phyloP scores from a whole-genome alignment of 2,888 invertebrate species.

The Amiota communis region DNA sequence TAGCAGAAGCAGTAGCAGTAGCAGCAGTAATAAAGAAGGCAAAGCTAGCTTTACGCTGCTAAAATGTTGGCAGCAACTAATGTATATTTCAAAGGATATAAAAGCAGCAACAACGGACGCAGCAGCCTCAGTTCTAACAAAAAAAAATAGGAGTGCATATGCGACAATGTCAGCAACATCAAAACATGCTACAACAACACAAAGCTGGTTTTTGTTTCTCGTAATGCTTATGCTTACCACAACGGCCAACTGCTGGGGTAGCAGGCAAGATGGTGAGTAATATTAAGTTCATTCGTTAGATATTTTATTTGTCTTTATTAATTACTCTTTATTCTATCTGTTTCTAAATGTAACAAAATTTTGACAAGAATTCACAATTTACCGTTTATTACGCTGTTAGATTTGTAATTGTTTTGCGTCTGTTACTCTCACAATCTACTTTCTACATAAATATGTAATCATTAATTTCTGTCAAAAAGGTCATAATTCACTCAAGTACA shows the following conservation, averaged over 20 bases:
- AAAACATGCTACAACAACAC: constrained; percentile 51
- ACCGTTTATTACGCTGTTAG: background rate
- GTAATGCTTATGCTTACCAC: constrained; percentile 64
- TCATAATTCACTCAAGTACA: constrained; percentile 64
- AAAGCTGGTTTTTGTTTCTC: constrained; percentile 61
- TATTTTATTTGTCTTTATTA: too few relatives aligned
- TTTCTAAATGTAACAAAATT: constrained; percentile 48
- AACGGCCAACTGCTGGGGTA: constrained; percentile 68
- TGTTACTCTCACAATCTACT: background rate
- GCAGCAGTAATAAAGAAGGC: background rate
- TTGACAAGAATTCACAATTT: constrained; percentile 64
- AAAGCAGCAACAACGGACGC: constrained; percentile 31
- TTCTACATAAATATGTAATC: too few relatives aligned
- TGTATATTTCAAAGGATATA: constrained; percentile 36
- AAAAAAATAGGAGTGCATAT: constrained; percentile 3
- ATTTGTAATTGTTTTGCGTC: too few relatives aligned
- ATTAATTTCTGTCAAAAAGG: too few relatives aligned
- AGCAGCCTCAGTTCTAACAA: constrained; percentile 9
- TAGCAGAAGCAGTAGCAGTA: background rate
- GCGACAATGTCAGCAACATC: constrained; percentile 27
- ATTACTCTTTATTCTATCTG: background rate
- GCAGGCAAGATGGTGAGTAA: constrained; percentile 71
- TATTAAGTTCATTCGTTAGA: too few relatives aligned
- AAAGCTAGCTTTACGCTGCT: constrained; percentile 56
- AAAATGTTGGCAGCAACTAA: constrained; percentile 60